Percentiles rank a stretch among this genome's conserved stretches.
Conservation (phyloP, 2,797 vertebrate genomes). For the Tympanoctomys barrerae region DNA sequence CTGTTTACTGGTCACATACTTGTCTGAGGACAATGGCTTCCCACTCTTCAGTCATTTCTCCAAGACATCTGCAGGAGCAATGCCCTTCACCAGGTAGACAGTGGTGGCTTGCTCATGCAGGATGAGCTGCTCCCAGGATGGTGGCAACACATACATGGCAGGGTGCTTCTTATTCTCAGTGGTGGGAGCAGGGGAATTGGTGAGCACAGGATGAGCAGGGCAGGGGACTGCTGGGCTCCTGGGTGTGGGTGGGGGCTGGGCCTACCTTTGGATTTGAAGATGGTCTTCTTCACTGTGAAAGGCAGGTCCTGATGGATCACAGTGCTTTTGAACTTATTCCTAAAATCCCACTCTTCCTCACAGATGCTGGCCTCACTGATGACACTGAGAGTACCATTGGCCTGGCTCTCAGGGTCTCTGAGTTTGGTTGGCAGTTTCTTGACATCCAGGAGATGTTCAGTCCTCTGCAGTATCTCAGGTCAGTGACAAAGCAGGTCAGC, state of each 20-base stretch:
- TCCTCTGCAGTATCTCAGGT: not conserved
- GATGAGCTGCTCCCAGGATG: constrained; percentile 68
- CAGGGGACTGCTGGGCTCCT: rapidly evolving
- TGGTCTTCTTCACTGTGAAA: not conserved
- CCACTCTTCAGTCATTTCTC: constrained; percentile 87
- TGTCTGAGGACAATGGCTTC: rapidly evolving
- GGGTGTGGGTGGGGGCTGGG: not conserved
- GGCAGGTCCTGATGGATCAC: constrained; percentile 76
- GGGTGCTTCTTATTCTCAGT: constrained; percentile 70
- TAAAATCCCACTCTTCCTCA: constrained; percentile 76
- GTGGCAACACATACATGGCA: constrained; percentile 85
- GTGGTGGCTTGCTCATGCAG: constrained; percentile 81
- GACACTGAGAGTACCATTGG: constrained; percentile 39
- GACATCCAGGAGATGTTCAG: constrained; percentile 63
- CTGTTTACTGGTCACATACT: not conserved
- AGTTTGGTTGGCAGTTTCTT: not conserved
- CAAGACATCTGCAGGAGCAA: constrained; percentile 83
- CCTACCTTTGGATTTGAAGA: constrained; percentile 74
- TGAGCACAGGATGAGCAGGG: rapidly evolving
- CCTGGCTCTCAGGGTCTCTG: rapidly evolving
- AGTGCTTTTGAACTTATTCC: constrained; percentile 58
- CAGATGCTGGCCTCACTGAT: constrained; percentile 68
- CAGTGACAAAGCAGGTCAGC: constrained; percentile 80
- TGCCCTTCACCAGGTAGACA: constrained; percentile 89
- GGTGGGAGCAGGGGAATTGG: not conserved